A percentile compares a stretch with the other conserved stretches of the same genome.
phyloP scores from a whole-genome alignment of 1,140 invertebrate species.

The Drosophila melanogaster region Release_6_plus_ISO1_MT NT_033779.5:6151501-6152000 shows the following conservation, averaged over 20 bases:
- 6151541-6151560: too few species aligned
- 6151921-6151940: slow-evolving; percentile 20
- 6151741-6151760: slow-evolving; percentile 1
- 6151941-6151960: slow-evolving; percentile 61
- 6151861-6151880: slow-evolving; percentile 24
- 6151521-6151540: too few species aligned
- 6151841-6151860: slow-evolving; percentile 37
- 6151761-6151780: slow-evolving; percentile 15
- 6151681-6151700: too few species aligned
- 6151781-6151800: slow-evolving; percentile 70
- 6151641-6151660: too few species aligned
- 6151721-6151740: slow-evolving; percentile 6
- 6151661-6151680: too few species aligned
- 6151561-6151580: too few species aligned
- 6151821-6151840: slow-evolving; percentile 23
- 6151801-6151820: slow-evolving; percentile 8
- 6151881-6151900: background rate
- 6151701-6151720: background rate
- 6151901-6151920: slow-evolving; percentile 37
- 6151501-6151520: too few species aligned
- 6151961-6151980: slow-evolving; percentile 52
- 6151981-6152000: slow-evolving; percentile 39
- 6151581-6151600: too few species aligned
- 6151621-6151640: too few species aligned
- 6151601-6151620: too few species aligned